Conservation (phyloP, 2,797 vertebrate genomes). For the Anableps anableps region DNA sequence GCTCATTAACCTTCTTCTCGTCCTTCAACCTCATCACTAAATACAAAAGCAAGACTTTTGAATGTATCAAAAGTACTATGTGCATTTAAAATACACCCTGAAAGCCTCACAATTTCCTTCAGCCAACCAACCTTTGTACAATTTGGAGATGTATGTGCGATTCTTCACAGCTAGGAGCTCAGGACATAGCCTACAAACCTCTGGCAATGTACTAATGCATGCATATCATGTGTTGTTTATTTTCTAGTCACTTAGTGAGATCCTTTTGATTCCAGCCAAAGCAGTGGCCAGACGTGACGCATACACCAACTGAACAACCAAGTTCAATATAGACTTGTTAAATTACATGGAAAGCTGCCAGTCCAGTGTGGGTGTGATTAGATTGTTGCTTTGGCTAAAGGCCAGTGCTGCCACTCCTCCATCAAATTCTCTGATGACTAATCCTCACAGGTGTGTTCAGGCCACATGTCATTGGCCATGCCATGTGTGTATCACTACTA, state of each 20-base stretch:
- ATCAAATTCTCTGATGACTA: not conserved
- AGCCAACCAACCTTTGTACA: not conserved
- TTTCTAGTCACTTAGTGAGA: not conserved
- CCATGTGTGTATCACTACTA: not conserved
- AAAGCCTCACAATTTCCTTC: not conserved
- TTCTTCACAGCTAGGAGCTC: not conserved
- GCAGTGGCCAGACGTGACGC: not conserved
- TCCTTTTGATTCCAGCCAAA: not conserved
- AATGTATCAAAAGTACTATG: not conserved
- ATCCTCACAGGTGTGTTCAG: not conserved
- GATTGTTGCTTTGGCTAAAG: not conserved
- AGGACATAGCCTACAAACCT: not conserved
- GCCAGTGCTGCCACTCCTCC: not conserved
- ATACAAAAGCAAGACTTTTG: not conserved
- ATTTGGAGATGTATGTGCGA: not conserved
- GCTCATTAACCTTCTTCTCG: not conserved
- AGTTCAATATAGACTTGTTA: not conserved
- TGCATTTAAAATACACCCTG: not conserved
- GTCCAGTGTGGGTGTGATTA: not conserved
- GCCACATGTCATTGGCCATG: not conserved
- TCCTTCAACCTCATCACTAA: not conserved
- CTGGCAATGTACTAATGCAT: not conserved
- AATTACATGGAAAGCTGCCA: slow-evolving; percentile 3
- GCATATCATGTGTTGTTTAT: not conserved
- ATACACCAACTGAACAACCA: not conserved